Base-by-base conservation (phyloP, 2,888 invertebrate genomes). In the Drosophila sordidula region DNA sequence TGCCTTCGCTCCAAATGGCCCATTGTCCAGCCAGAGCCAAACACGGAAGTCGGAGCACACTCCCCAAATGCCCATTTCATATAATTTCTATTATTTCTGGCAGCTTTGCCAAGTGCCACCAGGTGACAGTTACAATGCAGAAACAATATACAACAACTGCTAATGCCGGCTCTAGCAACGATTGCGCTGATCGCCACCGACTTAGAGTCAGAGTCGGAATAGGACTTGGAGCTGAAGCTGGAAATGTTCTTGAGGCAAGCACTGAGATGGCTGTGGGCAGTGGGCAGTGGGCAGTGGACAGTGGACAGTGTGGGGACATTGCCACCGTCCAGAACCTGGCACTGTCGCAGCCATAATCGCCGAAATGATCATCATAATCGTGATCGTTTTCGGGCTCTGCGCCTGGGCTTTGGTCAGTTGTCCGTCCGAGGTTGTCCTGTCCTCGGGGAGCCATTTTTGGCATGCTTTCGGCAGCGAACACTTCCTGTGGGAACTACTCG, bases 71-170 rank as follows among this genome's bases (percentile, higher is more conserved):
- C 84, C 81, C 79, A 83, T 87, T 83, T 83, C 77, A 83, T 87
- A 83, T 87, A 87, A 83, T 83, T 83, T 87, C 87, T 84, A 75
- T 81, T 87, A 83, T 87, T 87, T 81, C 75, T 83, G 74, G 81
- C 87, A 80, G 74, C 78, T 76, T 75, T 78, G 84, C 74, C 76
- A 84, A 80, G 84, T 84, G 83, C 81, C 72, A 84, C 81, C 63
- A 81, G 87, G 83, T 83, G 83, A 83, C 83, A 83, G 87, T 83
- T 83, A 83, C 83, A 83, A 84, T 75, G 85, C 87, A 76, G 78
- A 78, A 83, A 87, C 87, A 87, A 80, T 87, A 84, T 81, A 78
- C 76, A 81, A 76, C 81, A 65, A 74, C 63, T 78, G 63, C 75
- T 67, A 75, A 65, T 75, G 72, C 65, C 51, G 42, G 45, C 66